These are phyloP conservation scores for Caretta caretta DNA, from an alignment of 2,113 vertebrate species.

Conservation along the genomic window DNA sequence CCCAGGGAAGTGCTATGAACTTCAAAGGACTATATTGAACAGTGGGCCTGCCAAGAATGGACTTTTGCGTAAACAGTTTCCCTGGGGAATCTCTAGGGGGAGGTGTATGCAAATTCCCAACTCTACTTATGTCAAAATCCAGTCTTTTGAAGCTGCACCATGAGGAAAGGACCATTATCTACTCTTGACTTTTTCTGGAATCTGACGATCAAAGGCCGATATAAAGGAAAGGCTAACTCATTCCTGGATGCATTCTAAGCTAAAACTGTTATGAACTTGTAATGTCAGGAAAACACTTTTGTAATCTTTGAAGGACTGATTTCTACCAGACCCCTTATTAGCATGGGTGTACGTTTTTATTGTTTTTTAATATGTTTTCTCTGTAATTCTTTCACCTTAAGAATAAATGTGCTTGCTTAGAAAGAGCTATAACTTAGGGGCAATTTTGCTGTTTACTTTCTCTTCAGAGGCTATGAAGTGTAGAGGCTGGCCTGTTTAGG, in stretches of 20 bases:
- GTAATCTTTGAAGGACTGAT: background rate
- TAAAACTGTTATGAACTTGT: background rate
- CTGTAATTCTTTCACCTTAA: background rate
- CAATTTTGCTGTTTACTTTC: background rate
- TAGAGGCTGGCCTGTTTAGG: background rate
- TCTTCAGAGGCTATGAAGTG: background rate
- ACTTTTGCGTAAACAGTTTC: background rate
- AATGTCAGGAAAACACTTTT: background rate
- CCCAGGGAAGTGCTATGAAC: background rate
- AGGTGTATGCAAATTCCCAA: background rate
- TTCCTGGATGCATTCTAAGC: background rate
- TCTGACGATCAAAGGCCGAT: background rate
- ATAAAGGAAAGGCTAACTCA: too few species aligned
- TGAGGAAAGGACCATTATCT: background rate
- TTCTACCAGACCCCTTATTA: background rate
- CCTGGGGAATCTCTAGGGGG: background rate
- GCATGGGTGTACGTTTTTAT: background rate
- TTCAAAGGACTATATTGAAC: background rate
- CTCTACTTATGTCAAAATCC: background rate
- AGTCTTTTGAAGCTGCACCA: background rate
- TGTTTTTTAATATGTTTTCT: background rate
- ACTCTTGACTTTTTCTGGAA: background rate
- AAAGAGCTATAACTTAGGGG: background rate
- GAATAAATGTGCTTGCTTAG: background rate
- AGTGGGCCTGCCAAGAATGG: background rate